Evolutionary conservation across 2,113 vertebrate genomes (phyloP).

Genomic region (Tachuris rubrigastra): DNA sequence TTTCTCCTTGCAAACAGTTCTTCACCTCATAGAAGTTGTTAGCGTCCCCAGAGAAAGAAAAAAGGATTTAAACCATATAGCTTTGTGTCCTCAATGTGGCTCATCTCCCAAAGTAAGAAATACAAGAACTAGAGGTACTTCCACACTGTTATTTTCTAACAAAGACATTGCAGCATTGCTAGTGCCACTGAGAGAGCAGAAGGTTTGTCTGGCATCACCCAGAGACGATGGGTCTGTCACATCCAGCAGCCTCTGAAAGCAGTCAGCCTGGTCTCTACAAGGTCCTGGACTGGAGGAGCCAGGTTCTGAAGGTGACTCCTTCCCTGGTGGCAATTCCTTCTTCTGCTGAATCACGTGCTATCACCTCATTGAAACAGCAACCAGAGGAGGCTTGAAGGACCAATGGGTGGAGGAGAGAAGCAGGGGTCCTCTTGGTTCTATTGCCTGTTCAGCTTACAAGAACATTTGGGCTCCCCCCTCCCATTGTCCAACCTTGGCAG

Average conservation of each 20-base stretch:
- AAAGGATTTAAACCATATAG: neutral
- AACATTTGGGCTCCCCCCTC: neutral
- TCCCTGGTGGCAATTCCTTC: neutral
- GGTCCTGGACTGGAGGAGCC: neutral
- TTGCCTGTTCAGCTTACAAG: neutral
- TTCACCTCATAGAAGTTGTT: neutral
- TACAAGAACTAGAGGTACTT: rapidly evolving
- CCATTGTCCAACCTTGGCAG: neutral
- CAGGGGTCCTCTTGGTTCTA: neutral
- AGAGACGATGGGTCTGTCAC: neutral
- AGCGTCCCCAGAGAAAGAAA: neutral
- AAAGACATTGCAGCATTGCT: neutral
- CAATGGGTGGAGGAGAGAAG: neutral
- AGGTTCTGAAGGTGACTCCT: neutral
- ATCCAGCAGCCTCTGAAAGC: neutral
- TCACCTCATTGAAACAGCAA: neutral
- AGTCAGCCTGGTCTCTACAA: rapidly evolving
- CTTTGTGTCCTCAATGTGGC: neutral
- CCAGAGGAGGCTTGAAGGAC: neutral
- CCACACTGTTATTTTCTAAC: neutral
- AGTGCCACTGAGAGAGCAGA: neutral
- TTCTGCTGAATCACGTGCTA: neutral
- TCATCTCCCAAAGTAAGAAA: neutral
- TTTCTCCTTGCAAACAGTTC: neutral
- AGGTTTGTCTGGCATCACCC: neutral